These are phyloP conservation scores for Xyliphius kryptos DNA, from an alignment of 2,113 vertebrate species.

Conservation along the genomic window DNA sequence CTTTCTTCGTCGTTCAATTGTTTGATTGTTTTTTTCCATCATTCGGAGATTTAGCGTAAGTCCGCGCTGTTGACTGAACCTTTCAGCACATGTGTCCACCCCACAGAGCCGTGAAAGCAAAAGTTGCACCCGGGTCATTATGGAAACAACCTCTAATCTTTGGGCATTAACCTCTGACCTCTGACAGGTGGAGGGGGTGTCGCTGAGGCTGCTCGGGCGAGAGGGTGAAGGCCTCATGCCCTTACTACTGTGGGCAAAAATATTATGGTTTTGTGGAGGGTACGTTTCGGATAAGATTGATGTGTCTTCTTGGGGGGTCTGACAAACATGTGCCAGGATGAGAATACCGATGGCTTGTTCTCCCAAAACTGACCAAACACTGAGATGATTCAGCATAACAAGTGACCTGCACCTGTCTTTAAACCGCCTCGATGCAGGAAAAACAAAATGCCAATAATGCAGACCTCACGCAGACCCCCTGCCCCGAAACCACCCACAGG, in stretches of 20 bases:
- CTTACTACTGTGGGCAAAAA: conserved; percentile 57
- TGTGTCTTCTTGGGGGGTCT: conserved; percentile 65
- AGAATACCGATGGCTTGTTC: conserved; percentile 65
- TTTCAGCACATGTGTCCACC: conserved; percentile 59
- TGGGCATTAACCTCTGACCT: conserved; percentile 65
- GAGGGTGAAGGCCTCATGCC: conserved; percentile 50
- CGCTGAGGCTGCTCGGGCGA: conserved; percentile 48
- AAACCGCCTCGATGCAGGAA: neutral
- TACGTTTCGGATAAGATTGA: conserved; percentile 49
- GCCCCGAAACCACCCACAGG: too few species aligned
- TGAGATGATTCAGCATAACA: conserved; percentile 50
- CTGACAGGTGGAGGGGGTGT: conserved; percentile 70
- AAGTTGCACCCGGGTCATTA: conserved; percentile 50
- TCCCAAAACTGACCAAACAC: conserved; percentile 39
- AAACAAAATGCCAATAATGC: conserved; percentile 5
- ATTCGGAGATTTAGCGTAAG: conserved; percentile 30
- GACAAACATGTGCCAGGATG: conserved; percentile 55
- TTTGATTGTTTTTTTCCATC: conserved; percentile 9
- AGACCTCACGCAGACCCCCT: neutral
- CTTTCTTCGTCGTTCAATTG: too few species aligned
- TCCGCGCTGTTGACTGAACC: conserved; percentile 50
- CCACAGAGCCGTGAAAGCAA: conserved; percentile 56
- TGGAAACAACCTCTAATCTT: conserved; percentile 66
- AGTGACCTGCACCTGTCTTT: conserved; percentile 63
- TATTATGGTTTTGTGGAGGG: conserved; percentile 68